These are phyloP conservation scores for Apamea sordens DNA, from an alignment of 2,888 invertebrate genomes.

Conservation along the genomic window DNA sequence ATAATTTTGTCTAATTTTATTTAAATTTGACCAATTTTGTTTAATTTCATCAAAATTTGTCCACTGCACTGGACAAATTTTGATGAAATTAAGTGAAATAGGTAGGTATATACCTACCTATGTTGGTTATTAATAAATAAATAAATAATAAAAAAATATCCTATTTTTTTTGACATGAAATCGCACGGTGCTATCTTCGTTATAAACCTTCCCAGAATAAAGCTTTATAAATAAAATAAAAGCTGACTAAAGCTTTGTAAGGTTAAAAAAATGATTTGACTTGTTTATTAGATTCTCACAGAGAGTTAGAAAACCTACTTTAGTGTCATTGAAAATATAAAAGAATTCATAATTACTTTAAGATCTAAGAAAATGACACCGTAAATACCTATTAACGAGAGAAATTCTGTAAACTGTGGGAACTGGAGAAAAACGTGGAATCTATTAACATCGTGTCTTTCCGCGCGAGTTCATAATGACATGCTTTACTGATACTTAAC, in stretches of 20 bases:
- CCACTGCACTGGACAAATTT: no score
- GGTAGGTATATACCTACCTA: no score
- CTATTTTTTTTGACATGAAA: no score
- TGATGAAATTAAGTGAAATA: no score
- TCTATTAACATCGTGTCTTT: constrained; percentile 28
- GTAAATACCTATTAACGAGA: constrained; percentile 7
- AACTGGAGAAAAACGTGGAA: constrained; percentile 49
- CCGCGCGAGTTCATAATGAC: constrained; percentile 10
- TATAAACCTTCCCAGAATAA: no score
- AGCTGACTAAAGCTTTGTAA: neutral
- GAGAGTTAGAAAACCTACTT: neutral
- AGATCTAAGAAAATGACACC: constrained; percentile 10
- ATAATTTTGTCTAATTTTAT: no score
- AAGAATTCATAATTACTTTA: constrained; percentile 13
- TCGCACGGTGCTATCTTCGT: no score
- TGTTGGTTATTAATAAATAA: no score
- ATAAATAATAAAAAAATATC: no score
- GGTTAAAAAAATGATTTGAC: neutral
- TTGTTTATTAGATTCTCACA: neutral
- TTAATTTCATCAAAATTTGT: no score
- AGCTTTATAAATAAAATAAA: no score
- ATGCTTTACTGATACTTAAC: neutral
- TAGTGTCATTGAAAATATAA: neutral
- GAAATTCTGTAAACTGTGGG: constrained; percentile 26
- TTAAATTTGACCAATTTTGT: no score